Base-by-base conservation (phyloP, 2,797 vertebrate genomes). In the Sebastes goodei region DNA sequence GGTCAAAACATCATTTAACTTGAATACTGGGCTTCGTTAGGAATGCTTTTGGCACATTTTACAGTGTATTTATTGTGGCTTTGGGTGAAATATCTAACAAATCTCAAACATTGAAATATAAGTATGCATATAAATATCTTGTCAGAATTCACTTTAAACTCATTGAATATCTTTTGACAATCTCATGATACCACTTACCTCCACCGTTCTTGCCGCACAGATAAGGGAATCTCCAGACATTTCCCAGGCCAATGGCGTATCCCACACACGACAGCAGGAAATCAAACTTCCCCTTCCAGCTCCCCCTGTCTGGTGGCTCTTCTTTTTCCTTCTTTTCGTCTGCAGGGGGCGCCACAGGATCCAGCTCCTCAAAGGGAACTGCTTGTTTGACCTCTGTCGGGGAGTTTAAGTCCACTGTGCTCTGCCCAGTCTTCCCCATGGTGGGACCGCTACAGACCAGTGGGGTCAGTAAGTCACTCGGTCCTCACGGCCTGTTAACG, bases 211-310 rank as follows among this genome's bases (percentile, higher is more conserved):
- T 98, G 82, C 97, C 97, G 4, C 97, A 98, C 77, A 98, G 96
- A 82, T 98, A 98, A 0, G 97, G 97, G 82, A 98, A 98, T 82
- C 97, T 96, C 97, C 97, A 98, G 60, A 98, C 97, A 0, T 98
- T 98, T 74, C 97, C 97, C 52, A 98, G 92, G 4, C 97, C 97
- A 0, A 98, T 98, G 65, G 97, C 97, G 0, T 98, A 98, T 46
- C 97, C 97, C 57, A 98, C 95, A 1, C 97, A 98, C 7, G 97
- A 98, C 76, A 98, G 92, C 80, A 98, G 87, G 90, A 98, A 98
- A 86, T 98, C 97, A 84, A 98, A 98, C 83, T 92, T 97, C n/a
- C 97, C 97, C 87, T 98, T 98, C 97, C 97, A 98, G 80, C 96
- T 94, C 2, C 97, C 97, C 80, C 97, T 93, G 6, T 97, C 96